Conservation (phyloP, 64 coral and sea anemone genomes). For the Porites australiensis region DNA sequence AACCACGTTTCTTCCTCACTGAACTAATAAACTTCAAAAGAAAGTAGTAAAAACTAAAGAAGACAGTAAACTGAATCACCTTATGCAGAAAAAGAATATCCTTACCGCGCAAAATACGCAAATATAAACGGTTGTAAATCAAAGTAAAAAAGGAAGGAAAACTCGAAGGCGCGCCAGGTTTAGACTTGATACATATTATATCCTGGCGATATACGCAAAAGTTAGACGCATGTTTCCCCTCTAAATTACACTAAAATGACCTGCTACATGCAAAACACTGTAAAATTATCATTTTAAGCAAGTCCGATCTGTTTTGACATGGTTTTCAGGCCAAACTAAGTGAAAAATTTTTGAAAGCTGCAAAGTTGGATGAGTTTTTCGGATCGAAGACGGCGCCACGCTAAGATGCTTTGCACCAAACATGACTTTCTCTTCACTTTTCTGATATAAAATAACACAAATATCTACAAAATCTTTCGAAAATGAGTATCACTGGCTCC, state of each 20-base stretch:
- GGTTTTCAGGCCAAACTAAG: background rate
- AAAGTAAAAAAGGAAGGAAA: constrained; percentile 18
- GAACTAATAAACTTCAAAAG: background rate
- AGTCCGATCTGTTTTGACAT: background rate
- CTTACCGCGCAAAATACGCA: background rate
- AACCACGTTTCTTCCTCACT: background rate
- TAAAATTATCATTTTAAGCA: background rate
- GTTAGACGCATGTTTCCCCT: background rate
- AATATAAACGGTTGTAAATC: constrained; percentile 18
- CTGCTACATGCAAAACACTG: background rate
- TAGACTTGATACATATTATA: background rate
- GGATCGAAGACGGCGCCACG: constrained; percentile 13
- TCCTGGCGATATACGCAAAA: background rate
- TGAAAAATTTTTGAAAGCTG: constrained; percentile 18
- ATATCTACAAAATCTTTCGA: constrained; percentile 1
- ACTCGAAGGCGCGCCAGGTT: background rate
- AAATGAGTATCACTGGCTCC: background rate
- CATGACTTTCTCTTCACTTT: background rate
- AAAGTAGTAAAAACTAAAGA: background rate
- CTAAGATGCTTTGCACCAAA: background rate
- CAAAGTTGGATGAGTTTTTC: constrained; percentile 20
- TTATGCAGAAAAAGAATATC: background rate
- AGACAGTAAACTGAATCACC: background rate
- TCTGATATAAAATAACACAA: background rate
- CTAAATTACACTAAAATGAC: background rate